Conservation (phyloP, 1,140 invertebrate species). For the Oryzaephilus surinamensis region DNA sequence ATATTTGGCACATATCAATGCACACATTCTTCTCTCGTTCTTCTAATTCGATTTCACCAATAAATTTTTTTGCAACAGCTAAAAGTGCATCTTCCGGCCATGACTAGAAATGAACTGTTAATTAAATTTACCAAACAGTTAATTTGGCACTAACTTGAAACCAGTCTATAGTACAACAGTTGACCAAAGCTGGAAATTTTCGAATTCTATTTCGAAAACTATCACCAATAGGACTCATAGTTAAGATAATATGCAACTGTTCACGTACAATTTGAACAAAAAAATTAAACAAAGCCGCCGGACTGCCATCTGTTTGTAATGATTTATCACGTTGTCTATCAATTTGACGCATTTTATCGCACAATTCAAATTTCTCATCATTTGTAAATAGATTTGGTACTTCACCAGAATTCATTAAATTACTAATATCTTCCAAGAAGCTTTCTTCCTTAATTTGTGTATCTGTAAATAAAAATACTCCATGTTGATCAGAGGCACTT, state of each 20-base stretch:
- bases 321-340: slow-evolving; percentile 84
- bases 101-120: slow-evolving; percentile 41
- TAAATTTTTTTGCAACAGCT: slow-evolving; percentile 80
- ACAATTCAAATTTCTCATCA: slow-evolving; percentile 87
- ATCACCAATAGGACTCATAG: slow-evolving; percentile 88
- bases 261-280: slow-evolving; percentile 84
- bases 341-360: slow-evolving; percentile 86
- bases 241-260: slow-evolving; percentile 84
- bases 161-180: slow-evolving; percentile 97
- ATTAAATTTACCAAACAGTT: neutral
- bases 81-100: slow-evolving; percentile 91
- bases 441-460: slow-evolving; percentile 79
- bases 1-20: slow-evolving; percentile 82
- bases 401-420: slow-evolving; percentile 88
- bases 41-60: slow-evolving; percentile 74
- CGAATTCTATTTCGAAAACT: slow-evolving; percentile 74
- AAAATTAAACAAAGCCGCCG: slow-evolving; percentile 83
- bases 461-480: slow-evolving; percentile 68
- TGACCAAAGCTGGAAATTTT: slow-evolving; percentile 90
- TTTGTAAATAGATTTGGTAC: slow-evolving; percentile 81
- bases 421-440: slow-evolving; percentile 90
- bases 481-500: slow-evolving; percentile 73
- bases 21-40: slow-evolving; percentile 57
- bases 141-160: slow-evolving; percentile 56
- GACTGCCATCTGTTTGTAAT: slow-evolving; percentile 85